Evolutionary conservation across 2,797 vertebrate genomes (phyloP).

Genomic region (Podargus strigoides): DNA sequence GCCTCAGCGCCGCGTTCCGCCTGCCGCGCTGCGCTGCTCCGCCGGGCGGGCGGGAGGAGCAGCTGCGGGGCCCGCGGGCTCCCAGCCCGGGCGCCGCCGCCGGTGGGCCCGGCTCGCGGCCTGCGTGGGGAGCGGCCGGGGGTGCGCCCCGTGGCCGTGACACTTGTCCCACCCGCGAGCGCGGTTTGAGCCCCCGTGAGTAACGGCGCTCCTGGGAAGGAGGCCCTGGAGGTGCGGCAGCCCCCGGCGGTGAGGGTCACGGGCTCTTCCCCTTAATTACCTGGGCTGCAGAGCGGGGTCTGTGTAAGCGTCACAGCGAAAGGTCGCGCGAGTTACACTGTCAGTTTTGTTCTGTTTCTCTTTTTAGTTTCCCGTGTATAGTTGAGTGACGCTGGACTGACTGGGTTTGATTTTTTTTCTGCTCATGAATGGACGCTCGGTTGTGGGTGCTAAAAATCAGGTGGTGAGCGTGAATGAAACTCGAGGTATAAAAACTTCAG

Average conservation of each 20-base stretch:
- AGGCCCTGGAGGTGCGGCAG: not conserved
- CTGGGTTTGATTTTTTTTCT: not conserved
- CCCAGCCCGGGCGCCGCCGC: not conserved
- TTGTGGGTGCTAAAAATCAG: not conserved
- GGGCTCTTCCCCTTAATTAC: not conserved
- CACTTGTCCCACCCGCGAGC: not conserved
- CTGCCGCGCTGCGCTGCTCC: not conserved
- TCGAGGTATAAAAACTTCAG: not conserved
- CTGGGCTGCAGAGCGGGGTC: not conserved
- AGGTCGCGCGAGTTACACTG: rapidly evolving
- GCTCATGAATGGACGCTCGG: not conserved
- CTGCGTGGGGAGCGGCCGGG: not conserved
- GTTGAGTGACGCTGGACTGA: not conserved
- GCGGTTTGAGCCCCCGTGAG: not conserved
- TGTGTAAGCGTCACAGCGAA: not conserved
- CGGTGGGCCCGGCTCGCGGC: not conserved
- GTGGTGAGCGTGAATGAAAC: not conserved
- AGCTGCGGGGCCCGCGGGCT: not conserved
- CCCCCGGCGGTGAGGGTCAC: not conserved
- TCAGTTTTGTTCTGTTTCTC: not conserved
- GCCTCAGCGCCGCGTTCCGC: not conserved
- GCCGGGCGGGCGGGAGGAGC: not conserved
- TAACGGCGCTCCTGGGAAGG: not conserved
- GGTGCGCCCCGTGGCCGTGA: not conserved
- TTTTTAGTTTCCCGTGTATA: not conserved